These are phyloP conservation scores for Zoanthus solanderi DNA, from an alignment of 92 coral and sea anemone genomes.

Conservation along the genomic window DNA sequence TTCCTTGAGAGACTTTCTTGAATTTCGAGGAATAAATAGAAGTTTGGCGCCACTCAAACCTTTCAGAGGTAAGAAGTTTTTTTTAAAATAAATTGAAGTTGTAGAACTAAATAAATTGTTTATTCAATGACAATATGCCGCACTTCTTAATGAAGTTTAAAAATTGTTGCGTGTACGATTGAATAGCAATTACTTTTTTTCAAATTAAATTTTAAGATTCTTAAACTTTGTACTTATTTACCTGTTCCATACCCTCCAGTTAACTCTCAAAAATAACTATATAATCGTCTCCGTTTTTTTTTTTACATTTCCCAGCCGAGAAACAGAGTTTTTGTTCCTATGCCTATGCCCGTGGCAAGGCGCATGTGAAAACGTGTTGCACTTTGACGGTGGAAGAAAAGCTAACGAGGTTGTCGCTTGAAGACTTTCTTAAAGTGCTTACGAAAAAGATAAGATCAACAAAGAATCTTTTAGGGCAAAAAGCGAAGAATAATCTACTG, in stretches of 20 bases:
- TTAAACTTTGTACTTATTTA: not conserved
- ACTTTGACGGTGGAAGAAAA: not conserved
- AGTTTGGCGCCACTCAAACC: constrained; percentile 3
- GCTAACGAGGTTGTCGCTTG: not conserved
- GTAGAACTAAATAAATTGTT: not conserved
- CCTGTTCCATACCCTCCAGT: too few species aligned
- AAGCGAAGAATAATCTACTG: not conserved
- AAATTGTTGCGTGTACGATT: too few species aligned
- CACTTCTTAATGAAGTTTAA: too few species aligned
- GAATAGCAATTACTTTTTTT: too few species aligned
- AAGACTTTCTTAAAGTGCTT: not conserved
- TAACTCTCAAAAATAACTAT: not conserved
- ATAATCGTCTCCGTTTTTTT: not conserved
- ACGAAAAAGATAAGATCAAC: not conserved
- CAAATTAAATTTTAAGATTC: too few species aligned
- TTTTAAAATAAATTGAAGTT: not conserved
- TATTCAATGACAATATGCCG: not conserved
- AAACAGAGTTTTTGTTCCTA: not conserved
- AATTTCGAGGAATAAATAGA: constrained; percentile 4
- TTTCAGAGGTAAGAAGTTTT: not conserved
- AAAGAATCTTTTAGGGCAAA: constrained; percentile 12
- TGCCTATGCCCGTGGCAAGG: not conserved
- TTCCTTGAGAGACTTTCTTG: not conserved
- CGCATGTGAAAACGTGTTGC: not conserved
- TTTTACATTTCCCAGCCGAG: not conserved